Evolutionary conservation across 2,888 invertebrate species (phyloP).

Genomic region (Sthenelais limicola): DNA sequence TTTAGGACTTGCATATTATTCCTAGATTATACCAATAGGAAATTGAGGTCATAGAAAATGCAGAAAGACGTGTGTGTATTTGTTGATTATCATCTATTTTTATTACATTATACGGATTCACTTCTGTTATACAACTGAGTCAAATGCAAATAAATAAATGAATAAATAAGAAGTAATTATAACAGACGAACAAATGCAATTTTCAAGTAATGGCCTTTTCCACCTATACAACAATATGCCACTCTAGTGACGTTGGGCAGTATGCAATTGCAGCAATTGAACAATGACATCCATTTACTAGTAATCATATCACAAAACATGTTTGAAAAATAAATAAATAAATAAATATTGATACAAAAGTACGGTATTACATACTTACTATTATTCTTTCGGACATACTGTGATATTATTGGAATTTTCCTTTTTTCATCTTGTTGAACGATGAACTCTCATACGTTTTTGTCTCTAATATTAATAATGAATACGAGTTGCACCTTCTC

Average conservation of each 20-base stretch:
- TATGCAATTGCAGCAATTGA: slow-evolving; percentile 22
- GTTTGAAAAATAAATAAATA: slow-evolving; percentile 37
- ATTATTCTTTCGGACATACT: too few relatives aligned
- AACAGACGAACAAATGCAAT: slow-evolving; percentile 38
- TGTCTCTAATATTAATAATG: slow-evolving; percentile 6
- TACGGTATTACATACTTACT: too few relatives aligned
- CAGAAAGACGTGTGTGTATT: background rate
- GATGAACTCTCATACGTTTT: too few relatives aligned
- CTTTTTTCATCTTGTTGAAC: slow-evolving; percentile 29
- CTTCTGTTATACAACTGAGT: background rate
- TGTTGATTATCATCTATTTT: background rate
- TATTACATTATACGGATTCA: background rate
- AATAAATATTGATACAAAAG: slow-evolving; percentile 31
- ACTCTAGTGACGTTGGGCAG: slow-evolving; percentile 4
- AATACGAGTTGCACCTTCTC: slow-evolving; percentile 7
- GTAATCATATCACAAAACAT: slow-evolving; percentile 39
- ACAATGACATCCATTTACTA: slow-evolving; percentile 26
- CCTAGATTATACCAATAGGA: background rate
- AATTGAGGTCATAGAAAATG: background rate
- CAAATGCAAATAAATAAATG: slow-evolving; percentile 31
- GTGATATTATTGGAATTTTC: slow-evolving; percentile 9
- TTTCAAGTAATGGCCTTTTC: background rate
- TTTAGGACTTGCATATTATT: too few relatives aligned
- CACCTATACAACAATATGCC: background rate
- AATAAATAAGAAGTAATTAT: slow-evolving; percentile 31